A percentile compares a stretch with the other conserved stretches of the same genome.
phyloP scores from a whole-genome alignment of 2,113 vertebrate species.

The Clinocottus analis region DNA sequence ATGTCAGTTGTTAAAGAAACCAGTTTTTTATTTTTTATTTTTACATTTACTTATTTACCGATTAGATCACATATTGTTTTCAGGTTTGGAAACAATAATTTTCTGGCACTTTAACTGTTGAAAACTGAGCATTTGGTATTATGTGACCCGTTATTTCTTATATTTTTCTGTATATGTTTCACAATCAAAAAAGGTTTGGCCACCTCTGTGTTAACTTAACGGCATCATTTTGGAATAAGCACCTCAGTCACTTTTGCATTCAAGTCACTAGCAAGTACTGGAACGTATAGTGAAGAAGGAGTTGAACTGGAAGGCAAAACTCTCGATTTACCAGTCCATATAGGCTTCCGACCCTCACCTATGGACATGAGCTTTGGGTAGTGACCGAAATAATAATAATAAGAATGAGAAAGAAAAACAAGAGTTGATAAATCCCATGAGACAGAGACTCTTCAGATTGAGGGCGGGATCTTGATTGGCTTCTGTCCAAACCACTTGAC shows the following conservation, averaged over 20 bases:
- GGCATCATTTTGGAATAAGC: not conserved
- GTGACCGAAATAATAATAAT: no score
- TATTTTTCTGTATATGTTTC: not conserved
- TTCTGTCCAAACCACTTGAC: conserved; percentile 2
- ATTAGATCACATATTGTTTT: no score
- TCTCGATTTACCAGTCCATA: no score
- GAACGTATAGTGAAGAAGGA: no score
- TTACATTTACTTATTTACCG: no score
- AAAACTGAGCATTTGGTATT: not conserved
- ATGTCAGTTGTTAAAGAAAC: not conserved
- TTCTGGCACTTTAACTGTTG: not conserved
- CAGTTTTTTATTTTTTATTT: no score
- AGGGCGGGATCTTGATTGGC: conserved; percentile 4
- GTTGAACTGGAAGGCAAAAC: no score
- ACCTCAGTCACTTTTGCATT: not conserved
- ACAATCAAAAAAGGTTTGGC: not conserved
- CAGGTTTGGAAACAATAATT: not conserved
- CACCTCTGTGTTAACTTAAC: not conserved
- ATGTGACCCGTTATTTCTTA: not conserved
- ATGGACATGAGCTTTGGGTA: no score
- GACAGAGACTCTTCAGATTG: not conserved
- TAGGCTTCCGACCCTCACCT: no score
- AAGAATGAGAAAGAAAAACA: not conserved
- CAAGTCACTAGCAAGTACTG: no score
- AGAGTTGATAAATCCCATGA: not conserved